A percentile compares a stretch with the other conserved stretches of the same genome.
Evolutionary conservation across 2,113 vertebrate species (phyloP).

Genomic region (Tachycineta bicolor): DNA sequence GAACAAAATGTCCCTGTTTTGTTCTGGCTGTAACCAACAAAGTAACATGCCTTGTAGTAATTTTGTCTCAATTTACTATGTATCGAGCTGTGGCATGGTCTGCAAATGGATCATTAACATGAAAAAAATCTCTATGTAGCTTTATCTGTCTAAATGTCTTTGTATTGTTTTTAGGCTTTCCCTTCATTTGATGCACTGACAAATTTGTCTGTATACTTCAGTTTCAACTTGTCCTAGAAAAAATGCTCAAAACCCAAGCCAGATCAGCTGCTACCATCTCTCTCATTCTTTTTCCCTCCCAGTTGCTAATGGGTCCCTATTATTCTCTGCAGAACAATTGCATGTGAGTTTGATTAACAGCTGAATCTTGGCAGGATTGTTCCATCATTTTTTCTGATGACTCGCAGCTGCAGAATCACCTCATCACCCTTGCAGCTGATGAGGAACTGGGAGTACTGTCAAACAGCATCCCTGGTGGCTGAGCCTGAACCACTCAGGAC

Average conservation of each 20-base stretch:
- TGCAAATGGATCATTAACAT: neutral
- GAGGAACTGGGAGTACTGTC: neutral
- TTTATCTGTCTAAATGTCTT: neutral
- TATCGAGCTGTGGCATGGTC: neutral
- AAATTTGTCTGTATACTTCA: neutral
- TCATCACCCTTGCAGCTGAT: neutral
- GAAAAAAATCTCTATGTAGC: neutral
- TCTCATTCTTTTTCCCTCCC: neutral
- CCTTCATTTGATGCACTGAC: neutral
- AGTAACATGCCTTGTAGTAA: neutral
- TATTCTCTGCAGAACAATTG: neutral
- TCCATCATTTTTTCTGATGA: neutral
- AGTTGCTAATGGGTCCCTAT: neutral
- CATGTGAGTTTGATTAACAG: neutral
- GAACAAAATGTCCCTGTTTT: neutral
- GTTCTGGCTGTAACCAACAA: neutral
- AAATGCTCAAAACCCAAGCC: neutral
- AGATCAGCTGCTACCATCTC: neutral
- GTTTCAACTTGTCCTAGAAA: slow-evolving; percentile 1
- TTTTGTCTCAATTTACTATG: neutral
- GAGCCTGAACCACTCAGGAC: neutral
- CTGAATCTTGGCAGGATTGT: neutral
- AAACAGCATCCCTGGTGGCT: neutral
- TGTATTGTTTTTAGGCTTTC: neutral
- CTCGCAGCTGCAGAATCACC: neutral